These are phyloP conservation scores for Salarias fasciatus DNA, from an alignment of 2,797 vertebrate genomes.

Conservation along the genomic window DNA sequence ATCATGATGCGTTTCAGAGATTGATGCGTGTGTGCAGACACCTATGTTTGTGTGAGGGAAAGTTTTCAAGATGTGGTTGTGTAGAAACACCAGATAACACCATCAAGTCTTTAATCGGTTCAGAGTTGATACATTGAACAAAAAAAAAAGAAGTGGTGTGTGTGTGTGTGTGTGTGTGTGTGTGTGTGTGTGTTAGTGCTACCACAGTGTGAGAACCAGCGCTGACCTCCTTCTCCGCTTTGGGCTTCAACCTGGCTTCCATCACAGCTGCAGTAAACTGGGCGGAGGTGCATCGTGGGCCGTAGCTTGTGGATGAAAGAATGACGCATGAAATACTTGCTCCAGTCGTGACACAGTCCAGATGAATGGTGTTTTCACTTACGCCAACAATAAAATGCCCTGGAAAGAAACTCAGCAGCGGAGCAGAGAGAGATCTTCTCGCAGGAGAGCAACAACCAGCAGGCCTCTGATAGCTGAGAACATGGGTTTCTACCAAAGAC, in stretches of 20 bases:
- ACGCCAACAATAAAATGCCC: conserved; percentile 55
- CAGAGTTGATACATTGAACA: neutral
- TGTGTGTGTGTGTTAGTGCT: too few species aligned
- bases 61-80: conserved; percentile 11
- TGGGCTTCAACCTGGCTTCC: conserved; percentile 60
- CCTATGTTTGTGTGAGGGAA: neutral
- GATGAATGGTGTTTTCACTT: conserved; percentile 72
- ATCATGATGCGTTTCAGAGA: conserved; percentile 52
- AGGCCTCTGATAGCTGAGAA: conserved; percentile 23
- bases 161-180: too few species aligned
- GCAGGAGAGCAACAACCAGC: neutral
- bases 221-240: conserved; percentile 33
- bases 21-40: conserved; percentile 32
- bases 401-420: conserved; percentile 47
- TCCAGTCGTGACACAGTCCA: conserved; percentile 73
- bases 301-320: conserved; percentile 60
- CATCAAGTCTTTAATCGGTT: conserved; percentile 3
- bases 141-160: too few species aligned
- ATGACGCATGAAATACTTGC: conserved; percentile 72
- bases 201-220: conserved; percentile 12
- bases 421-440: conserved; percentile 22
- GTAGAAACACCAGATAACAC: conserved; percentile 15
- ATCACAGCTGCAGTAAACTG: conserved; percentile 68
- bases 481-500: conserved; percentile 9
- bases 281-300: conserved; percentile 67